Evolutionary conservation across 2,888 invertebrate species (phyloP), one percentile per base, ranked within the genome.

Genomic region (Nemurella pictetii): DNA sequence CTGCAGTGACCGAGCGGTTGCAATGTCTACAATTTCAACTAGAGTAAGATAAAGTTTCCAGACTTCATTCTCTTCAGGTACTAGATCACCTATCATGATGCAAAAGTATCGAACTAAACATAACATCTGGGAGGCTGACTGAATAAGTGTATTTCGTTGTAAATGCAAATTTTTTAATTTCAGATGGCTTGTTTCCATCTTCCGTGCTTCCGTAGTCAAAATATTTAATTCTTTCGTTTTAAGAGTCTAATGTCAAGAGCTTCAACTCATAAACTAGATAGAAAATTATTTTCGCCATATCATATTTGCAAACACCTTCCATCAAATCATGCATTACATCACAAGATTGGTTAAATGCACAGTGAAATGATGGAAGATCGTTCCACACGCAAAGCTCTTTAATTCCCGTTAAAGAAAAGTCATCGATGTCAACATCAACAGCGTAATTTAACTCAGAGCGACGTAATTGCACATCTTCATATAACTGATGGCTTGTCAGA

Each of bases 291-390:
- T 85, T 87, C 84, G 9, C 86, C 80, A 80, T 87, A 85, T 88
- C 87, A 80, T 87, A 87, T 20, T 77, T 78, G 77, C 87, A 87
- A n/a, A 88, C 84, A 0, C 88, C 87, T 55, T 87, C 87, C 73
- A 87, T 87, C 25, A 87, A 1, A 83, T 88, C 88, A 83, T 88
- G 88, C 88, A 88, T 88, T 15, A 87, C 28, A 83, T 88, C 87
- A 15, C 87, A 86, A 80, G 72, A 77, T 28, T 80, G 83, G 80
- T 88, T 88, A 27, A 87, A 85, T 26, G 84, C 83, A 20, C 87
- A 87, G 72, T 88, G 86, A 85, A 87, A 88, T 25, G 36, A 83
- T 26, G 27, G 7, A 25, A 86, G 78, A 25, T 85, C 80, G 83
- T 87, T 86, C n/a, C 85, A 85, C 25, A 30, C 74, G 7, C 81